Conservation (phyloP, 1,140 invertebrate species). For the Charaxes varanes region DNA sequence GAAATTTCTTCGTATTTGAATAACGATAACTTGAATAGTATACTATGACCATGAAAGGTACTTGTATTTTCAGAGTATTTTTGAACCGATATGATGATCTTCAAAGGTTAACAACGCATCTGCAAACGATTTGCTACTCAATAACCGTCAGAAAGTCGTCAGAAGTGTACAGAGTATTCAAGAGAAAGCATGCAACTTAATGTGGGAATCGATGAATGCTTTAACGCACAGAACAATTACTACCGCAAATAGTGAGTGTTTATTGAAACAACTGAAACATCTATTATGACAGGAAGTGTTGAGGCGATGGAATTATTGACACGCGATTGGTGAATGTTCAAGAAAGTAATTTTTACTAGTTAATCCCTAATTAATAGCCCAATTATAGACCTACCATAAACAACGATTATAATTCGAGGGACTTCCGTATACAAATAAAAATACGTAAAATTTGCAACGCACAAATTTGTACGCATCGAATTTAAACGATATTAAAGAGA, state of each 20-base stretch:
- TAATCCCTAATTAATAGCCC: no score
- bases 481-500: no score
- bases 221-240: constrained; percentile 3
- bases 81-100: no score
- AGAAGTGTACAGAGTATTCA: neutral
- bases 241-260: constrained; percentile 3
- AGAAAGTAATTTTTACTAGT: no score
- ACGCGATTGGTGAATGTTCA: constrained; percentile 1
- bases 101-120: no score
- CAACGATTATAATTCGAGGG: no score
- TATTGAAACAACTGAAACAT: constrained; percentile 4
- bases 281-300: constrained; percentile 1
- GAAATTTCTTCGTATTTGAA: constrained; percentile 9
- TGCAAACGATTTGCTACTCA: neutral
- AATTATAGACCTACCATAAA: no score
- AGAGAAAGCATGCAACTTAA: constrained; percentile 8
- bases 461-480: no score
- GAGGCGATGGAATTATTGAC: constrained; percentile 2
- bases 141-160: neutral
- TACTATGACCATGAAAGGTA: neutral
- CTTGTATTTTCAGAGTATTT: neutral
- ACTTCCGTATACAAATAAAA: no score
- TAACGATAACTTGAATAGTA: neutral
- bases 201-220: constrained; percentile 2
- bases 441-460: no score